Evolutionary conservation across 92 coral and sea anemone genomes (phyloP).

Genomic region (Galaxea fascicularis): DNA sequence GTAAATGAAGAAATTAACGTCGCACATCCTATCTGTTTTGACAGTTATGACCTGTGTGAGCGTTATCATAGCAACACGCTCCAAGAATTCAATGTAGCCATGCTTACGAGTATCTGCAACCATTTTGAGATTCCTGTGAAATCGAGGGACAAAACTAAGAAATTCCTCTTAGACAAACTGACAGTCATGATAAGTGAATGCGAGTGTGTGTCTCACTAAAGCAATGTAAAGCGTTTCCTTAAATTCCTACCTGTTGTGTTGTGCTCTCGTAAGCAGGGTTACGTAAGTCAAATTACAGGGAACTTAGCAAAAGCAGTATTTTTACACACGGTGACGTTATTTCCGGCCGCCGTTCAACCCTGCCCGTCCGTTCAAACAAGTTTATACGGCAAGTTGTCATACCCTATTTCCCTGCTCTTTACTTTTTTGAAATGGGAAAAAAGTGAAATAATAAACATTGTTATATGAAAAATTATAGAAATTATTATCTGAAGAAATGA

Average conservation of each 20-base stretch:
- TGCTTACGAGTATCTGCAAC: slow-evolving; percentile 69
- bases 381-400: no score
- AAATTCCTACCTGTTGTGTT: not conserved
- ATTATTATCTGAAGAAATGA: no score
- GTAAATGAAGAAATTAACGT: slow-evolving; percentile 62
- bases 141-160: slow-evolving; percentile 67
- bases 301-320: no score
- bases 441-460: no score
- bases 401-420: no score
- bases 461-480: no score
- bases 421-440: no score
- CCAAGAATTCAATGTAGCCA: slow-evolving; percentile 55
- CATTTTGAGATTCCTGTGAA: slow-evolving; percentile 75
- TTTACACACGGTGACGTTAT: no score
- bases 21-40: slow-evolving; percentile 75
- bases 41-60: slow-evolving; percentile 66
- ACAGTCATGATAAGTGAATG: slow-evolving; percentile 66
- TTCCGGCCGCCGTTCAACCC: no score
- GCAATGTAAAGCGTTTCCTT: not conserved
- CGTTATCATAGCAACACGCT: slow-evolving; percentile 72
- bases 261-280: not conserved
- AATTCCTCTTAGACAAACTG: slow-evolving; percentile 56
- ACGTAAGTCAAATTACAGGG: no score
- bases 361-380: no score
- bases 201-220: slow-evolving; percentile 22